Conservation (phyloP, 1,140 invertebrate genomes). For the Pogonomyrmex californicus region DNA sequence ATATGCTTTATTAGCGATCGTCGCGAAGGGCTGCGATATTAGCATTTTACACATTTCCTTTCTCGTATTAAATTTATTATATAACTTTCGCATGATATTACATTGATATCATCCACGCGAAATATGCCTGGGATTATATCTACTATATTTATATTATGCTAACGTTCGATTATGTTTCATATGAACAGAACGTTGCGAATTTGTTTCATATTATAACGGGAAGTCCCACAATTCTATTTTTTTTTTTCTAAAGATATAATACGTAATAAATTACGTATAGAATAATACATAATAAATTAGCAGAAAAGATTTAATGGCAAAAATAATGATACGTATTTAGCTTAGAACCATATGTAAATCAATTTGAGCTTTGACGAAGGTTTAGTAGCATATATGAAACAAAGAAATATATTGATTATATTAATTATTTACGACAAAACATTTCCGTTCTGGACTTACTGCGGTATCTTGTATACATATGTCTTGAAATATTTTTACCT, state of each 20-base stretch:
- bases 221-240: background rate
- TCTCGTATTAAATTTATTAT: background rate
- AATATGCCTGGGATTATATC: slow-evolving; percentile 18
- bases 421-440: slow-evolving; percentile 34
- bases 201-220: background rate
- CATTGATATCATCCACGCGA: background rate
- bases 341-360: background rate
- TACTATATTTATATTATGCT: background rate
- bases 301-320: background rate
- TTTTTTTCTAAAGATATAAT: background rate
- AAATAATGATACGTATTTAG: background rate
- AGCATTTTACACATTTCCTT: background rate
- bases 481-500: background rate
- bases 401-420: slow-evolving; percentile 45
- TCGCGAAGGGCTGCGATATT: background rate
- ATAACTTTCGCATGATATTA: background rate
- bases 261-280: background rate
- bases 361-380: background rate
- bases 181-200: background rate
- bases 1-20: background rate
- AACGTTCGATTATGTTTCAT: slow-evolving; percentile 36
- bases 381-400: background rate
- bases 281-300: background rate
- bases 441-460: background rate
- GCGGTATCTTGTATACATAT: background rate